Evolutionary conservation across 2,888 invertebrate species (phyloP).

Genomic region (Pseudococcus jackbeardsleyi): DNA sequence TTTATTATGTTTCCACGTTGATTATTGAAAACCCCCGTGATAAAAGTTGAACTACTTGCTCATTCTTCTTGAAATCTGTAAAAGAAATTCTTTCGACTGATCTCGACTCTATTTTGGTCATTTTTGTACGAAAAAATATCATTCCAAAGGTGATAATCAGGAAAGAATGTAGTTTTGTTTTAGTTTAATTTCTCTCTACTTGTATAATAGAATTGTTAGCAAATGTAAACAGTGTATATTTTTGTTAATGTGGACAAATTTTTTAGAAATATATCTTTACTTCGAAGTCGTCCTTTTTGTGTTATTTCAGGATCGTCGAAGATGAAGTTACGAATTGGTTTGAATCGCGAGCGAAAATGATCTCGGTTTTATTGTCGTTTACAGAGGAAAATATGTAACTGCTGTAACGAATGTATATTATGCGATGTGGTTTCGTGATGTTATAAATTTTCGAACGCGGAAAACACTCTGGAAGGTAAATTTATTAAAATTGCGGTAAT

Average conservation of each 20-base stretch:
- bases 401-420: slow-evolving; percentile 4
- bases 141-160: slow-evolving; percentile 59
- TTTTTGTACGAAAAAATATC: slow-evolving; percentile 47
- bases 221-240: slow-evolving; percentile 61
- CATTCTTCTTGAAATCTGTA: slow-evolving; percentile 18
- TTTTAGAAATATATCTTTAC: slow-evolving; percentile 53
- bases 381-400: background rate
- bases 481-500: slow-evolving; percentile 45
- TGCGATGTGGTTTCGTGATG: background rate
- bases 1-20: slow-evolving; percentile 12
- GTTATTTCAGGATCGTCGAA: background rate
- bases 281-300: background rate
- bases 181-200: slow-evolving; percentile 47
- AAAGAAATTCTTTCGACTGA: background rate
- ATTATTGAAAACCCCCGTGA: background rate
- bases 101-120: background rate
- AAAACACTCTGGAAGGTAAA: slow-evolving; percentile 32
- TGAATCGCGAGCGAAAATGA: background rate
- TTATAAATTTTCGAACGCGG: slow-evolving; percentile 32
- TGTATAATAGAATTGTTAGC: slow-evolving; percentile 43
- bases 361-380: background rate
- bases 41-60: slow-evolving; percentile 29
- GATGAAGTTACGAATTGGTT: slow-evolving; percentile 2
- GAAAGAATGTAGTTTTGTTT: slow-evolving; percentile 29
- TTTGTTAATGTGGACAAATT: slow-evolving; percentile 49